Evolutionary conservation across 2,888 invertebrate species (phyloP).

Genomic region (Pelosia muscerda): DNA sequence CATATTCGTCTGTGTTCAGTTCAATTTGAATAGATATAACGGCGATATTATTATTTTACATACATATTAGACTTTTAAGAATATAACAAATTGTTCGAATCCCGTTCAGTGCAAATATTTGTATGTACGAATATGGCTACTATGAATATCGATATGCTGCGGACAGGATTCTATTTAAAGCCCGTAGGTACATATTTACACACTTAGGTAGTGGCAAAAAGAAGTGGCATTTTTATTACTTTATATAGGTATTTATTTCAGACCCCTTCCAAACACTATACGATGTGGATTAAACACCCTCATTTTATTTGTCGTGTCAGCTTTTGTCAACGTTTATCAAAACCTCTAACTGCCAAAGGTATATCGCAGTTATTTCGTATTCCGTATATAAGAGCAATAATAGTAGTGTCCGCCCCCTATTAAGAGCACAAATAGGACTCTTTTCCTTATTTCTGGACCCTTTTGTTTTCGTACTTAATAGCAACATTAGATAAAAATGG

Average conservation of each 20-base stretch:
- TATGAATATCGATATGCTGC: too few relatives aligned
- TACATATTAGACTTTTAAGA: too few relatives aligned
- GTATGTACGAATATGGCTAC: too few relatives aligned
- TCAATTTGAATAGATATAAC: too few relatives aligned
- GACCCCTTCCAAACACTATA: background rate
- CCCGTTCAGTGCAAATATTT: too few relatives aligned
- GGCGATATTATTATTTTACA: too few relatives aligned
- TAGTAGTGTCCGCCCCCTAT: background rate
- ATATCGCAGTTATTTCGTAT: background rate
- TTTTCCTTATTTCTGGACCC: slow-evolving; percentile 11
- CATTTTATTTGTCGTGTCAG: background rate
- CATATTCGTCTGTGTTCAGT: too few relatives aligned
- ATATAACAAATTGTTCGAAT: too few relatives aligned
- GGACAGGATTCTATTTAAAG: too few relatives aligned
- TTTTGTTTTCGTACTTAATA: slow-evolving; percentile 17
- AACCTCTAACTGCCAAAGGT: background rate
- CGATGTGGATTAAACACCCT: background rate
- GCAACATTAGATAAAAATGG: slow-evolving; percentile 6
- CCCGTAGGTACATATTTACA: too few relatives aligned
- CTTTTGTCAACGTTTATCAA: background rate
- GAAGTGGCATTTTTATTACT: background rate
- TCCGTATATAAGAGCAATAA: slow-evolving; percentile 5
- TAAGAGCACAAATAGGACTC: slow-evolving; percentile 3
- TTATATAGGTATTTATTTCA: background rate
- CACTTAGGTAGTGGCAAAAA: too few relatives aligned